Evolutionary conservation across 2,113 vertebrate species (phyloP).

Genomic region (Rhineura floridana): DNA sequence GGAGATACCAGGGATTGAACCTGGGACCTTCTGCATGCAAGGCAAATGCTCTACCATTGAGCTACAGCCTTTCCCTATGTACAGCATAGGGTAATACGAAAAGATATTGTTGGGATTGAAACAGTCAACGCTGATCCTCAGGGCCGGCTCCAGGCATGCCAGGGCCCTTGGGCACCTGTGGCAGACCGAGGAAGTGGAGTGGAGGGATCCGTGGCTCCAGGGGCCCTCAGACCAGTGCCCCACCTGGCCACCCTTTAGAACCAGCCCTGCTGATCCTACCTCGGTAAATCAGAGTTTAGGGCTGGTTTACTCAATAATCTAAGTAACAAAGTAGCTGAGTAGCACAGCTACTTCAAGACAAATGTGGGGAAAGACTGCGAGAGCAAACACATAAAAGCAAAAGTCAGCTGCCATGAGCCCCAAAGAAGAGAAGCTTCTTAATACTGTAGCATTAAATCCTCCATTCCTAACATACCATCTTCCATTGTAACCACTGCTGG

Average conservation of each 20-base stretch:
- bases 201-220: too few relatives aligned
- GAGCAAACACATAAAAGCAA: not conserved
- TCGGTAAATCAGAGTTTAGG: not conserved
- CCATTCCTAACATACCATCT: not conserved
- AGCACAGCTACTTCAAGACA: not conserved
- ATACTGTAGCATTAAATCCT: not conserved
- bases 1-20: too few relatives aligned
- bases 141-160: too few relatives aligned
- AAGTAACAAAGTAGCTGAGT: not conserved
- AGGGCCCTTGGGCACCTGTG: too few relatives aligned
- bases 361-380: not conserved
- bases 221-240: too few relatives aligned
- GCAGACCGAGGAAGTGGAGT: too few relatives aligned
- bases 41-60: too few relatives aligned
- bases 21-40: too few relatives aligned
- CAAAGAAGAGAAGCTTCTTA: not conserved
- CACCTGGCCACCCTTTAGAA: too few relatives aligned
- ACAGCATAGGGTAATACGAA: not conserved
- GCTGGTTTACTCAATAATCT: not conserved
- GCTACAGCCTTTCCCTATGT: too few relatives aligned
- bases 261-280: not conserved
- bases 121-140: too few relatives aligned
- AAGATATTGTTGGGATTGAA: not conserved
- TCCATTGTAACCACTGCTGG: not conserved
- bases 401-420: not conserved